Conservation (phyloP, 2,888 invertebrate species). For the Philonicus albiceps region DNA sequence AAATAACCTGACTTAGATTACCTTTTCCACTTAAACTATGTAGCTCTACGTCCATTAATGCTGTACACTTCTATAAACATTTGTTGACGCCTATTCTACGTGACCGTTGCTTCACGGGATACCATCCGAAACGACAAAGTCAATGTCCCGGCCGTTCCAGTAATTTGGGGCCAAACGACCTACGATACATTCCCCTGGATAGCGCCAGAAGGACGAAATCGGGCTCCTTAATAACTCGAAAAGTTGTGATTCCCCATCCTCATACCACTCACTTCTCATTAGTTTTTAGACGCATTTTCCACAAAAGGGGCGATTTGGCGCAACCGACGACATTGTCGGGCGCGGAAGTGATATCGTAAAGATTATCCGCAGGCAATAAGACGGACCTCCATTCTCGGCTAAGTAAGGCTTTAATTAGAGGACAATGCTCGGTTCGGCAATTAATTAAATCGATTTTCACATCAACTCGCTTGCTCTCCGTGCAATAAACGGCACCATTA, state of each 20-base stretch:
- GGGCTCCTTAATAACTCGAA: background rate
- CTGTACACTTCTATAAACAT: background rate
- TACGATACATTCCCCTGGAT: background rate
- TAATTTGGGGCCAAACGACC: background rate
- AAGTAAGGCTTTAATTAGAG: constrained; percentile 16
- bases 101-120: background rate
- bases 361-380: constrained; percentile 12
- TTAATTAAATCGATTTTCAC: constrained; percentile 27
- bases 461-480: background rate
- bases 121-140: background rate
- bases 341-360: constrained; percentile 7
- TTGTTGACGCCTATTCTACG: background rate
- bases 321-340: background rate
- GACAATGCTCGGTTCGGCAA: constrained; percentile 8
- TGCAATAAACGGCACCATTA: constrained; percentile 23
- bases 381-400: background rate
- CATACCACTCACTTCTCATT: background rate
- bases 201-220: background rate
- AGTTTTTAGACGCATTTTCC: background rate
- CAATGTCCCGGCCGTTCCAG: background rate
- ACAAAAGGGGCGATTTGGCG: background rate
- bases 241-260: background rate
- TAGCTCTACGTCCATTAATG: background rate
- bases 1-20: background rate
- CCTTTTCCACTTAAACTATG: background rate